phyloP scores from a whole-genome alignment of 2,888 invertebrate species.

The Fragum whitleyi region DNA sequence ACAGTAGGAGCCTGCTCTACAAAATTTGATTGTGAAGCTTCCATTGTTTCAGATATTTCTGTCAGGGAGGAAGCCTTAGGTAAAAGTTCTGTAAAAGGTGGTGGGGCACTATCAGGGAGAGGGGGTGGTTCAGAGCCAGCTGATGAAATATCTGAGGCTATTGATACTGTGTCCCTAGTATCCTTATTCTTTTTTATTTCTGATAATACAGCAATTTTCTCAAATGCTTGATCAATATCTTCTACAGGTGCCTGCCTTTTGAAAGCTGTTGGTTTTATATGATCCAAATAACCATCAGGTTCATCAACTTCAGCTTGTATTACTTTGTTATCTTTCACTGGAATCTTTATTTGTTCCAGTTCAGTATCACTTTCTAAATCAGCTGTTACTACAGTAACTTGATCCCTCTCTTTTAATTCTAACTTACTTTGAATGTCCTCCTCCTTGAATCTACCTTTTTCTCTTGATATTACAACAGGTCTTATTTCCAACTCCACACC shows the following conservation, averaged over 20 bases:
- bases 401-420: conserved; percentile 41
- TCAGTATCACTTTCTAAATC: conserved; percentile 49
- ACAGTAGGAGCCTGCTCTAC: conserved; percentile 1
- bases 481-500: conserved; percentile 56
- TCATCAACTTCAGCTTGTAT: conserved; percentile 24
- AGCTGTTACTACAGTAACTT: not conserved
- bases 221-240: conserved; percentile 46
- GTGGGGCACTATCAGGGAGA: conserved; percentile 74
- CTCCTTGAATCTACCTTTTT: conserved; percentile 37
- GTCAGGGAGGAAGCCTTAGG: conserved; percentile 37
- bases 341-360: not conserved
- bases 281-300: conserved; percentile 44
- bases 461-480: conserved; percentile 40
- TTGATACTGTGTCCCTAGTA: conserved; percentile 62
- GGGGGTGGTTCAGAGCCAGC: conserved; percentile 73
- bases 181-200: conserved; percentile 40
- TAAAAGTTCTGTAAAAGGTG: conserved; percentile 45
- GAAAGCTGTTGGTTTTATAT: conserved; percentile 41
- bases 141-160: conserved; percentile 70
- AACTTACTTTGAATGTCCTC: conserved; percentile 25
- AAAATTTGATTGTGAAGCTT: conserved; percentile 8
- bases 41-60: conserved; percentile 44
- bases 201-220: conserved; percentile 43
- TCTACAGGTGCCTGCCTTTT: conserved; percentile 30
- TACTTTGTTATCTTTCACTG: not conserved